Conservation (phyloP, 2,797 vertebrate genomes). For the Arremon aurantiirostris region DNA sequence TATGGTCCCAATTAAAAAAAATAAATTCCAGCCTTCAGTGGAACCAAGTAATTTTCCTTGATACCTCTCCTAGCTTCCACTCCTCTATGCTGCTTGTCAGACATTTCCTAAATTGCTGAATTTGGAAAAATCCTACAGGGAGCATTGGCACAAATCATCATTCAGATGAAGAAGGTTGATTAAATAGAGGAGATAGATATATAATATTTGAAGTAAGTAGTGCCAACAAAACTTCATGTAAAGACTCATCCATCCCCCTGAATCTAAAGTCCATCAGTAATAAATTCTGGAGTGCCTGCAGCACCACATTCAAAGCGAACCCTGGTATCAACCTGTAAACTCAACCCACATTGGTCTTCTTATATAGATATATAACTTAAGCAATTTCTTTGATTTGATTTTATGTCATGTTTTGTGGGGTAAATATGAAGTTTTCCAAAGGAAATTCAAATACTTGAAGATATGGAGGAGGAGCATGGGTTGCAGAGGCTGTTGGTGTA, state of each 20-base stretch:
- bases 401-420: neutral
- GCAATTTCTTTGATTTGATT: neutral
- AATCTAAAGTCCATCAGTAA: neutral
- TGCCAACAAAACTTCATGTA: neutral
- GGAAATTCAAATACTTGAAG: neutral
- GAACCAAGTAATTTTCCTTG: neutral
- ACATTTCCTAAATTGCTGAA: neutral
- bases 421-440: neutral
- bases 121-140: neutral
- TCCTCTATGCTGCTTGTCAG: neutral
- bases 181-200: neutral
- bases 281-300: neutral
- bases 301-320: neutral
- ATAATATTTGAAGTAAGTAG: neutral
- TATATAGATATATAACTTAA: neutral
- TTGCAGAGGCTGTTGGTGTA: neutral
- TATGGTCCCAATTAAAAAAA: neutral
- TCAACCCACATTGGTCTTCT: neutral
- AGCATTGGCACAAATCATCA: neutral
- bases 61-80: neutral
- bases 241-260: neutral
- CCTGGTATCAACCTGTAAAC: neutral
- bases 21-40: neutral
- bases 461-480: neutral
- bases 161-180: neutral